Base-by-base conservation (phyloP, 2,888 invertebrate species). In the Limnephilus rhombicus region DNA sequence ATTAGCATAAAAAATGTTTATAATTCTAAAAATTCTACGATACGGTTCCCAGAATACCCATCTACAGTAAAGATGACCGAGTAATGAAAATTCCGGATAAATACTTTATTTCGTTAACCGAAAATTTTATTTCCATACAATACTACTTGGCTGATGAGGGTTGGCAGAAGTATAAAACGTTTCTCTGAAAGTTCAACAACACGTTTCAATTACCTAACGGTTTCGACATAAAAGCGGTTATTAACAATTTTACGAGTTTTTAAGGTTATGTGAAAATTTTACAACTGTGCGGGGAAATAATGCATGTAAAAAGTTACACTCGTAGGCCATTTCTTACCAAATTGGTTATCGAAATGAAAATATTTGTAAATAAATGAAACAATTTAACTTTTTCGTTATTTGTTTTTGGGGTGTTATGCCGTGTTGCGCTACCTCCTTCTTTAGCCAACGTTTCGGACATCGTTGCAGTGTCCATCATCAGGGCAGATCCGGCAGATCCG, bases 151-250 rank as follows among this genome's bases (percentile, higher is more conserved):
- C 31, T 13, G 82, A 34, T 34, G 29, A 31, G 82, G n/a, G 68
- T 68, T n/a, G 68, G 68, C 68, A 68, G 68, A 68, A 68, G 9
- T 31, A 31, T 31, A 31, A 82, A 68, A 15, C 82, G 29, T 34
- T 34, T 31, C 82, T 18, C 34, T 82, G 13, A 34, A 34, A 82
- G 82, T 82, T 82, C 34, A 34, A 82, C 31, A 82, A 82, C 82
- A 82, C 82, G 82, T 82, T 34, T 82, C 82, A 82, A 82, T 82
- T 82, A 82, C 82, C 29, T 31, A 82, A 82, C 15, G 82, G 82
- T 18, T 82, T 34, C 82, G 82, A 82, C 82, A 68, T 82, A 34
- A 82, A 82, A 82, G 18, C 82, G 82, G 31, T 31, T 31, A 82
- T 82, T 15, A 82, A 82, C 15, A 82, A 82, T 82, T 82, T 82